Evolutionary conservation across 2,888 invertebrate species (phyloP), one percentile per base, ranked within the genome.

Genomic region (Spodoptera littoralis): DNA sequence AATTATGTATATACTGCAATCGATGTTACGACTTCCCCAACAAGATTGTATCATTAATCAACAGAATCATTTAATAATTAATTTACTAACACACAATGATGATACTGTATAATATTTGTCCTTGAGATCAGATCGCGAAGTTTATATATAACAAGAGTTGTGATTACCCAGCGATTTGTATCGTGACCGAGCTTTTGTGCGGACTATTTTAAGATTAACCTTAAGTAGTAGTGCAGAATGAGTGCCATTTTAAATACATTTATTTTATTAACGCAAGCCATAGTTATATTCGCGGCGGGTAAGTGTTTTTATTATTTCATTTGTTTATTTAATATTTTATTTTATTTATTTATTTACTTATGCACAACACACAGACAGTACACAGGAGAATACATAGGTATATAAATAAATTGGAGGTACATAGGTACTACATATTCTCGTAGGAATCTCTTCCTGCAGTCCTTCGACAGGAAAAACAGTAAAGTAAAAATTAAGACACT

Each of bases 121-220:
- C 84, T 82, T 84, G 83, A 71, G 68, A 72, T 47, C 45, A 64
- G 66, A 77, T 75, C 73, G 76, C 59, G 64, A 65, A 77, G 71
- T 79, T 86, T 84, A 86, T 84, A 86, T 81, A 87, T 74, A 82
- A 70, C 65, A 75, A 59, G 22, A 48, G 76, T 59, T 53, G 63
- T 54, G 66, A 59, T 50, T 50, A 55, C 44, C 48, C 58, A 54
- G 44, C 57, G 70, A 77, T 78, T 81, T 76, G 61, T 77, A 64
- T 73, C 62, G 82, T 82, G 79, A 60, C 62, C 65, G 59, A 81
- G 82, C 86, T 83, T 86, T 81, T 62, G 65, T 71, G 46, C 66
- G 57, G 77, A 65, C 70, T 76, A 81, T 67, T 18, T 74, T 69
- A 49, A 53, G 60, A 63, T 42, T 43, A 56, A 41, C 30, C 11